A percentile compares a stretch with the other conserved stretches of the same genome.
These are phyloP conservation scores for Erpetoichthys calabaricus DNA, from an alignment of 2,797 vertebrate genomes.

Conservation along the genomic window DNA sequence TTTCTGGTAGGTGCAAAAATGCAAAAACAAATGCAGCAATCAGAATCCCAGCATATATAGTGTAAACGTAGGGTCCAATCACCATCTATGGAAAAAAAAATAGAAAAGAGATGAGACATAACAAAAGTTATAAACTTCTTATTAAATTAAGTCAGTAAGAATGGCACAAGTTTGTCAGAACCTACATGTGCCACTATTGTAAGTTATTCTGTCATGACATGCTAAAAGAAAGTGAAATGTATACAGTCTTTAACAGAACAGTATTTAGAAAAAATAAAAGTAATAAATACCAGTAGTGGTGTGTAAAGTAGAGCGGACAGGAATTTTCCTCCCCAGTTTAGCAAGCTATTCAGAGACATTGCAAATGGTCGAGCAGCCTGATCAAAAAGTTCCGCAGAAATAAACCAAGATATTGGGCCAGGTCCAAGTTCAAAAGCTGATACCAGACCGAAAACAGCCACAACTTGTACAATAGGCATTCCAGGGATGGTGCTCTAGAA, in stretches of 20 bases:
- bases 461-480: conserved; percentile 37
- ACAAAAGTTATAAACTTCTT: neutral
- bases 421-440: conserved; percentile 43
- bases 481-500: conserved; percentile 32
- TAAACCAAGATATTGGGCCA: conserved; percentile 49
- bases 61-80: conserved; percentile 43
- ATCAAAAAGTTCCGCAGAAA: conserved; percentile 48
- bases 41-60: conserved; percentile 38
- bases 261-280: neutral
- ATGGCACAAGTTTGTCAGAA: neutral
- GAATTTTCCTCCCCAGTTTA: conserved; percentile 53
- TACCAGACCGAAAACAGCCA: conserved; percentile 42
- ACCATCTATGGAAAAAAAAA: conserved; percentile 28
- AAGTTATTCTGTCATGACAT: neutral
- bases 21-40: conserved; percentile 34
- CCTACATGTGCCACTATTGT: neutral
- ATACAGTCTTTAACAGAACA: neutral
- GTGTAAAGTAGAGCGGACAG: conserved; percentile 43
- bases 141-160: neutral
- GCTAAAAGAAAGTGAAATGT: neutral
- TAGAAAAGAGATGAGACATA: neutral
- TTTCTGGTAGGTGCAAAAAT: conserved; percentile 47
- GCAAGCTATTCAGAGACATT: conserved; percentile 54
- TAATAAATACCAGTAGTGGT: conserved; percentile 21
- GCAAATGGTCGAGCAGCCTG: conserved; percentile 33